Percentiles rank a stretch among this genome's conserved stretches.
These are phyloP conservation scores for Muscicapa adusta DNA, from an alignment of 2,113 vertebrate genomes.

Conservation along the genomic window DNA sequence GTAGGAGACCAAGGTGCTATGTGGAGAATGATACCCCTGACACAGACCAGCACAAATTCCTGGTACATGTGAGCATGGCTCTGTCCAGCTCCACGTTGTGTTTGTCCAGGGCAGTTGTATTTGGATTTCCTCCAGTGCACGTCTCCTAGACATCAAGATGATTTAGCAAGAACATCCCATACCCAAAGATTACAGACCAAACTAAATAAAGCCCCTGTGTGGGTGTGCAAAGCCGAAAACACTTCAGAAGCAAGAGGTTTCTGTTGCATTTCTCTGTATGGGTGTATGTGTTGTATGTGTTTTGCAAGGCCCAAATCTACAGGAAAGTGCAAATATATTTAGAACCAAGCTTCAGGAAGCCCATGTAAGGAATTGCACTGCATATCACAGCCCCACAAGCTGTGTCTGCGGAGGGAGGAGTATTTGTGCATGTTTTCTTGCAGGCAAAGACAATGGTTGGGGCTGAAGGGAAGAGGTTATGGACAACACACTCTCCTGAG, in stretches of 20 bases:
- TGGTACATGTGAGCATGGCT: not conserved
- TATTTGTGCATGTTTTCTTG: not conserved
- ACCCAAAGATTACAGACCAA: not conserved
- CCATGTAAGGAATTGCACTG: not conserved
- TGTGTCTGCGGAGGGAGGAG: not conserved
- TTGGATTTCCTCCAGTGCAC: not conserved
- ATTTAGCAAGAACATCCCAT: conserved; percentile 5
- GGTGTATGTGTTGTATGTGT: not conserved
- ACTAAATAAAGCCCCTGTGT: conserved; percentile 12
- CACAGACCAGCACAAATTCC: not conserved
- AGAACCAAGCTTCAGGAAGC: not conserved
- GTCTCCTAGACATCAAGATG: not conserved
- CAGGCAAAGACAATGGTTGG: not conserved
- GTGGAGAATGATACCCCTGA: rapidly evolving
- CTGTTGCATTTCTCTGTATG: not conserved
- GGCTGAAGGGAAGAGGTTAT: not conserved
- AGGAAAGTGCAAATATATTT: not conserved
- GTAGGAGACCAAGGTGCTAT: not conserved
- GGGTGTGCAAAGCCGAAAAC: not conserved
- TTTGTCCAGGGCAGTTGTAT: not conserved
- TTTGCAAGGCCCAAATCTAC: not conserved
- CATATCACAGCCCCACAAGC: not conserved
- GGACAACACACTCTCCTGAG: not conserved
- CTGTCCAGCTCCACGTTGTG: not conserved
- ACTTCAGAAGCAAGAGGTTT: not conserved